phyloP scores from a whole-genome alignment of 2,888 invertebrate genomes.

The Sthenelais limicola region DNA sequence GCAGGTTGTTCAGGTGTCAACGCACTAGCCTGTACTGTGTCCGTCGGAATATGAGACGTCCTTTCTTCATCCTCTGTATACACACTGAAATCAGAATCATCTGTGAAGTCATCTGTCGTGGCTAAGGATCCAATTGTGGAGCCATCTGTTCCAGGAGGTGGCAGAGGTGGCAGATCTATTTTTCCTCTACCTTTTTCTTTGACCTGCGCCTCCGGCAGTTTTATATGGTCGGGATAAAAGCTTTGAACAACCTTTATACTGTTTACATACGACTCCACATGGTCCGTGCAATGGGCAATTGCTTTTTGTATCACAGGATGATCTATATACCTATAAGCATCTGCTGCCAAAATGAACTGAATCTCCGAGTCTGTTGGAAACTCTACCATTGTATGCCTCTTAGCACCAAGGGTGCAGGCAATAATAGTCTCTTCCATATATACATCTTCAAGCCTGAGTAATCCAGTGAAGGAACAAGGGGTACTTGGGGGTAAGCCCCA shows the following conservation, averaged over 20 bases:
- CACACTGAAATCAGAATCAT: constrained; percentile 36
- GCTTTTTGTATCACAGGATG: constrained; percentile 56
- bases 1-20: no score
- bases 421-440: constrained; percentile 59
- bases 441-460: constrained; percentile 57
- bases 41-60: no score
- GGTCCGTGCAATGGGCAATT: constrained; percentile 56
- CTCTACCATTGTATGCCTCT: constrained; percentile 61
- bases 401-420: constrained; percentile 59
- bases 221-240: constrained; percentile 45
- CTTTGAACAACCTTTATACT: constrained; percentile 61
- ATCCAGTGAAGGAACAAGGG: constrained; percentile 62
- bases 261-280: constrained; percentile 58
- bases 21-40: no score
- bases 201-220: not conserved
- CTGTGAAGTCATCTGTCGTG: constrained; percentile 40
- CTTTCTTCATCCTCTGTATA: constrained; percentile 2
- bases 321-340: constrained; percentile 28
- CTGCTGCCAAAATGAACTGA: constrained; percentile 56
- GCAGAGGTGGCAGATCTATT: constrained; percentile 1
- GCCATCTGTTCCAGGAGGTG: not conserved
- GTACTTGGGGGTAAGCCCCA: constrained; percentile 61
- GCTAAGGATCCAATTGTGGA: constrained; percentile 16
- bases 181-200: not conserved
- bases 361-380: constrained; percentile 57